These are phyloP conservation scores for Smithornis capensis DNA, from an alignment of 2,113 vertebrate genomes.

Conservation along the genomic window DNA sequence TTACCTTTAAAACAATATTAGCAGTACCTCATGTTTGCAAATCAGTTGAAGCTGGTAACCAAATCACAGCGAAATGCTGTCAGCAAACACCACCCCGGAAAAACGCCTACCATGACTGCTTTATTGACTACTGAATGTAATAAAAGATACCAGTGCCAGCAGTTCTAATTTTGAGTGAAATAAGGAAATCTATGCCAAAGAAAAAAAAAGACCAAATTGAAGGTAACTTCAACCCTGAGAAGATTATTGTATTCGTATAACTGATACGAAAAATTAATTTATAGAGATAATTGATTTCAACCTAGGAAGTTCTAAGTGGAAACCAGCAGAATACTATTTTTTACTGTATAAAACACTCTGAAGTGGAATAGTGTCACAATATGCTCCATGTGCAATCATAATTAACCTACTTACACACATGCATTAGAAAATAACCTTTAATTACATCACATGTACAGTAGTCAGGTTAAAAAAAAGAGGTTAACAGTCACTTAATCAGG, in stretches of 20 bases:
- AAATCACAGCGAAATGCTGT: background rate
- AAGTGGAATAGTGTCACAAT: background rate
- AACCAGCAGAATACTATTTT: background rate
- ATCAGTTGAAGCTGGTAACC: background rate
- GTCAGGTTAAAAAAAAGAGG: background rate
- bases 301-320: background rate
- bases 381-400: background rate
- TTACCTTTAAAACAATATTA: background rate
- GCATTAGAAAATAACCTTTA: constrained; percentile 17
- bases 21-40: background rate
- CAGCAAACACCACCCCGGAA: background rate
- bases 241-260: background rate
- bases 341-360: background rate
- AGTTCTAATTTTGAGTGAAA: background rate
- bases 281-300: background rate
- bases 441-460: background rate
- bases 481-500: background rate
- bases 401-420: background rate
- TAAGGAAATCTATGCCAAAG: background rate
- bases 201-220: background rate
- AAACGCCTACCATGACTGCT: background rate
- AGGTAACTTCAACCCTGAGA: background rate
- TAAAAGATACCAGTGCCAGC: background rate
- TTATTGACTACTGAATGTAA: background rate
- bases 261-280: background rate